Conservation (phyloP, 1,140 invertebrate species). For the Pollicipes pollicipes region DNA sequence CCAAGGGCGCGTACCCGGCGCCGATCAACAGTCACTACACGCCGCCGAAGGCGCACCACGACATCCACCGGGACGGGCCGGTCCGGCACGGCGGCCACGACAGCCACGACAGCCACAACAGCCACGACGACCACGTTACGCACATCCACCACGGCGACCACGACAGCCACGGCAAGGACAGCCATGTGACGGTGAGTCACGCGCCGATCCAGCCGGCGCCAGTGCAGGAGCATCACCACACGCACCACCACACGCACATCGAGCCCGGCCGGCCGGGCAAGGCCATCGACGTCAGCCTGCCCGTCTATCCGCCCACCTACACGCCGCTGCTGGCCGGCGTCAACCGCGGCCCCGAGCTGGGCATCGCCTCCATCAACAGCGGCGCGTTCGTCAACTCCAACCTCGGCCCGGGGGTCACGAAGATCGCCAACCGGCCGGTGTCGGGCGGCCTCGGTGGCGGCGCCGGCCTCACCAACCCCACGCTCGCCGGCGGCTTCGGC, state of each 20-base stretch:
- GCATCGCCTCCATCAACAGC: no score
- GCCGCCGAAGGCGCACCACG: neutral
- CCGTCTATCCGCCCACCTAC: neutral
- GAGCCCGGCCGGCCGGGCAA: neutral
- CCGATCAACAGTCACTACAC: neutral
- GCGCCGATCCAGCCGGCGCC: neutral
- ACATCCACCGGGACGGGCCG: neutral
- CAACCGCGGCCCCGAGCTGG: neutral
- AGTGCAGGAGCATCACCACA: neutral
- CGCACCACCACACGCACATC: neutral
- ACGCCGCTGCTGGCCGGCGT: neutral
- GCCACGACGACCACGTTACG: neutral
- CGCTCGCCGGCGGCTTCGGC: neutral
- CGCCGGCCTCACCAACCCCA: neutral
- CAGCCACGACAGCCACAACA: neutral
- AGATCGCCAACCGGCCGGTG: neutral
- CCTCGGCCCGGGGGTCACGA: neutral
- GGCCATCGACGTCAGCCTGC: neutral
- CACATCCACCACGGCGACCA: neutral
- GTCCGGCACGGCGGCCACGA: neutral
- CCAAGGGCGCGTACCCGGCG: neutral
- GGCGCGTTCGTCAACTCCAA: neutral
- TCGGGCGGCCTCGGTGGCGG: no score
- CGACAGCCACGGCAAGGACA: neutral
- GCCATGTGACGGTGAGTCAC: neutral